Evolutionary conservation across 92 coral and sea anemone genomes (phyloP).

Genomic region (Epizoanthus ramosus): DNA sequence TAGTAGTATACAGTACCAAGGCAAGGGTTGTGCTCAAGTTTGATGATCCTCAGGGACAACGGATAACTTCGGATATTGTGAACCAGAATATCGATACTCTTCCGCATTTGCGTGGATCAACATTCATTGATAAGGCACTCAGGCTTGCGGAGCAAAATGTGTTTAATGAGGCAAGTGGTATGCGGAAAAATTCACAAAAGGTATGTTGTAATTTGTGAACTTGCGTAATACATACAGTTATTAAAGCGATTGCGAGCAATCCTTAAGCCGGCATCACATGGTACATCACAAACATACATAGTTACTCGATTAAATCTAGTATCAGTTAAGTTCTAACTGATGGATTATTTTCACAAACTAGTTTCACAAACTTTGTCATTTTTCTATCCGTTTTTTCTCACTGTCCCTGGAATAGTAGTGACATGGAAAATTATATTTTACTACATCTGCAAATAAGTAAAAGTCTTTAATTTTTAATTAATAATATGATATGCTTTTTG

Average conservation of each 20-base stretch:
- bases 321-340: too few relatives aligned
- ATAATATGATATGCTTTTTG: too few relatives aligned
- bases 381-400: too few relatives aligned
- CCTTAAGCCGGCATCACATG: too few relatives aligned
- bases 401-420: too few relatives aligned
- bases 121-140: constrained; percentile 38
- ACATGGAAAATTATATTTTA: too few relatives aligned
- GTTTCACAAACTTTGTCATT: too few relatives aligned
- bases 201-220: not conserved
- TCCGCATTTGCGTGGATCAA: constrained; percentile 46
- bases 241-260: not conserved
- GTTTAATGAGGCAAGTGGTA: constrained; percentile 14
- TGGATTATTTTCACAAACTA: too few relatives aligned
- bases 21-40: constrained; percentile 45
- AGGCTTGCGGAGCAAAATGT: constrained; percentile 32
- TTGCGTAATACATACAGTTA: not conserved
- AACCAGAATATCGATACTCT: constrained; percentile 28
- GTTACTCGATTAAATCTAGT: too few relatives aligned
- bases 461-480: too few relatives aligned
- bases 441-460: too few relatives aligned
- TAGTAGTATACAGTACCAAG: constrained; percentile 51
- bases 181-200: constrained; percentile 33
- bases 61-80: not conserved
- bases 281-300: too few relatives aligned
- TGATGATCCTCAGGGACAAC: constrained; percentile 33